Conservation (phyloP, 2,113 vertebrate species). For the Delphinus delphis region DNA sequence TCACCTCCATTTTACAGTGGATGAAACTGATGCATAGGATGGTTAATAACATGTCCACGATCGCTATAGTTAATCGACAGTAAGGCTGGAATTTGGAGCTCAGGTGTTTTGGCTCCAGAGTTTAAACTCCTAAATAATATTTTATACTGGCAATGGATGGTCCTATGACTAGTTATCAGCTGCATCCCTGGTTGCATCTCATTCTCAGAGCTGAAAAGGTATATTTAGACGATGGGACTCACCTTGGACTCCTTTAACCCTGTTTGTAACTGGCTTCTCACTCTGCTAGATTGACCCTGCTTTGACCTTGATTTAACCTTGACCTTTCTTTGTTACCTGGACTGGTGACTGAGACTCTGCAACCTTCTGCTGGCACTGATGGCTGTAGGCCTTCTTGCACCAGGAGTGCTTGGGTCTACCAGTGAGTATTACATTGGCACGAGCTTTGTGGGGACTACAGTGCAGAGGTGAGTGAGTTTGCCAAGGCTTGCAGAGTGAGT, state of each 20-base stretch:
- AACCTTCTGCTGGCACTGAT: neutral
- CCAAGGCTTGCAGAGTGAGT: neutral
- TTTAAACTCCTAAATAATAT: neutral
- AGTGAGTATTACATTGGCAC: neutral
- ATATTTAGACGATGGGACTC: neutral
- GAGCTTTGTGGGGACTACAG: neutral
- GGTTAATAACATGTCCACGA: neutral
- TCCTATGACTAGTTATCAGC: neutral
- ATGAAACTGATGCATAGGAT: neutral
- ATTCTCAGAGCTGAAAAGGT: neutral
- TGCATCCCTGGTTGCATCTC: neutral
- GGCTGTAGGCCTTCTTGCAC: neutral
- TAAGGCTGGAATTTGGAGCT: neutral
- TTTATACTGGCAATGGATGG: neutral
- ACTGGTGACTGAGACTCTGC: neutral
- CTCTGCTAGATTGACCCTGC: neutral
- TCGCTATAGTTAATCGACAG: neutral
- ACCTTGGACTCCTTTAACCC: neutral
- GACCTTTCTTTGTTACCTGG: neutral
- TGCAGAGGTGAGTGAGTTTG: neutral
- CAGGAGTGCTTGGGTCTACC: neutral
- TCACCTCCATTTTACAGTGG: neutral
- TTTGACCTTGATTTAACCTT: conserved; percentile 9
- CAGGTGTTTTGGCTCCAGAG: neutral
- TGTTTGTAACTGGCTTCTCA: neutral